These are phyloP conservation scores for Daktulosphaira vitifoliae DNA, from an alignment of 1,140 invertebrate species.

Conservation along the genomic window DNA sequence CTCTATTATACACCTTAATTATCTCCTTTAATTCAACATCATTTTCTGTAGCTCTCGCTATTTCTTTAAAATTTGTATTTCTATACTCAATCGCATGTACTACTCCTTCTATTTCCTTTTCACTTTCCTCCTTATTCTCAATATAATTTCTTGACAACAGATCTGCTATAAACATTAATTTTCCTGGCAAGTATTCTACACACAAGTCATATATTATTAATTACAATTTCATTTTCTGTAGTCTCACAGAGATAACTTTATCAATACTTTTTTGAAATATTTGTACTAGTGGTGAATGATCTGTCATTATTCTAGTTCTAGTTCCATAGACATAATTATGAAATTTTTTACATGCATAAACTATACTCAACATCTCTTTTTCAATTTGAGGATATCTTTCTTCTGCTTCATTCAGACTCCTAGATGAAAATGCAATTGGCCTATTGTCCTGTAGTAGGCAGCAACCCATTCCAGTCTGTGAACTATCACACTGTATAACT, in stretches of 20 bases:
- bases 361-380: slow-evolving; percentile 43
- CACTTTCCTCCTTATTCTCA: neutral
- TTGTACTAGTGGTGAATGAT: slow-evolving; percentile 45
- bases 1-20: slow-evolving; percentile 41
- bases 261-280: slow-evolving; percentile 43
- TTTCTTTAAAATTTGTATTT: slow-evolving; percentile 16
- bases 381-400: slow-evolving; percentile 42
- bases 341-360: slow-evolving; percentile 40
- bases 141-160: slow-evolving; percentile 1
- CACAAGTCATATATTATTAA: slow-evolving; percentile 39
- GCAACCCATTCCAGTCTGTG: slow-evolving; percentile 38
- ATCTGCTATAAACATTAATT: slow-evolving; percentile 38
- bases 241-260: slow-evolving; percentile 39
- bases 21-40: slow-evolving; percentile 49
- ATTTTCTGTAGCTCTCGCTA: slow-evolving; percentile 43
- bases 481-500: slow-evolving; percentile 37
- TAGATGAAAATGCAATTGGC: too few relatives aligned
- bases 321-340: slow-evolving; percentile 41
- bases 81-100: neutral
- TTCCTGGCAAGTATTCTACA: slow-evolving; percentile 40
- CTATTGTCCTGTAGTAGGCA: too few relatives aligned
- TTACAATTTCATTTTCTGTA: slow-evolving; percentile 39
- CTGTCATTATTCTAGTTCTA: slow-evolving; percentile 42
- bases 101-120: neutral
- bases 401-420: slow-evolving; percentile 41